These are phyloP conservation scores for Nineta flava DNA, from an alignment of 2,888 invertebrate species.

Conservation along the genomic window DNA sequence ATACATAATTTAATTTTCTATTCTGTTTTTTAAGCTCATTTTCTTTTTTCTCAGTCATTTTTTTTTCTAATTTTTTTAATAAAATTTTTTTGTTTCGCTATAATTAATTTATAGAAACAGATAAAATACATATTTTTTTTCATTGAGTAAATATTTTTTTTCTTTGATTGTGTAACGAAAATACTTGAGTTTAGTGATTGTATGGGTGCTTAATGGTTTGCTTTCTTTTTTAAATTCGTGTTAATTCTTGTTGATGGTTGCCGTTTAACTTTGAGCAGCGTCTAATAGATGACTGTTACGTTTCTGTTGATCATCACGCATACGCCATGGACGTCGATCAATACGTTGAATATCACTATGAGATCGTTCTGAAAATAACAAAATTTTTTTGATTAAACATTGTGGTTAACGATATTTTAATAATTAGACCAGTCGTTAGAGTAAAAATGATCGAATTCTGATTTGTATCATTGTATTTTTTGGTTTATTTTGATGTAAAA, in stretches of 20 bases:
- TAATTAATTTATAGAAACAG: too few species aligned
- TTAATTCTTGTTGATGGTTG: neutral
- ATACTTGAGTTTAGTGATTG: neutral
- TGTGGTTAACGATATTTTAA: too few species aligned
- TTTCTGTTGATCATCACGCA: slow-evolving; percentile 11
- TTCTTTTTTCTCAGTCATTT: too few species aligned
- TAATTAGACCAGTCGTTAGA: too few species aligned
- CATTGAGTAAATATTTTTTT: too few species aligned
- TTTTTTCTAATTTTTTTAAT: too few species aligned
- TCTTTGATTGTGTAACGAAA: neutral
- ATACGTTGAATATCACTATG: slow-evolving; percentile 39
- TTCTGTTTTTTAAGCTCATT: too few species aligned
- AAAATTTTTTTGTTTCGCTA: too few species aligned
- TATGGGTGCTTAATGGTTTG: neutral
- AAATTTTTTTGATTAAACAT: neutral
- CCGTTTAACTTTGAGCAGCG: slow-evolving; percentile 3
- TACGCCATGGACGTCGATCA: slow-evolving; percentile 22
- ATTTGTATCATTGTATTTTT: neutral
- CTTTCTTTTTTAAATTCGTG: neutral
- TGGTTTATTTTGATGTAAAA: too few species aligned
- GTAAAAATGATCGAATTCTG: too few species aligned
- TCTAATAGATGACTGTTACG: slow-evolving; percentile 4
- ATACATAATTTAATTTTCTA: too few species aligned
- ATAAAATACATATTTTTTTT: too few species aligned
- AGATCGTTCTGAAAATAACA: slow-evolving; percentile 34